These are phyloP conservation scores for Seira ritae DNA, from an alignment of 2,888 invertebrate species.

Conservation along the genomic window DNA sequence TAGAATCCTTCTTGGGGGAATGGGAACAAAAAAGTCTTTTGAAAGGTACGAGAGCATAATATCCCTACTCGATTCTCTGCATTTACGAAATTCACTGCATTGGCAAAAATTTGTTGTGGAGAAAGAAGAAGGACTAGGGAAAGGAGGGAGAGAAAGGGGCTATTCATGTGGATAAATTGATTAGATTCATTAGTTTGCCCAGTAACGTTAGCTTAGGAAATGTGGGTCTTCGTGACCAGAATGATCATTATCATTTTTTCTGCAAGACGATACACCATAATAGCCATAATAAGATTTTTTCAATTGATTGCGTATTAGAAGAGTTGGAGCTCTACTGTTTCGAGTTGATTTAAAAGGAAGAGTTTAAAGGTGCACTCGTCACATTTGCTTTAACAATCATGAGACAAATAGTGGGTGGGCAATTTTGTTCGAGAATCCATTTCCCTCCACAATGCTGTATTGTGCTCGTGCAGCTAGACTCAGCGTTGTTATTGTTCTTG, in stretches of 20 bases:
- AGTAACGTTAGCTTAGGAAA: constrained; percentile 13
- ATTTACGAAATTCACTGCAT: not conserved
- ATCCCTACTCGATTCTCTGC: not conserved
- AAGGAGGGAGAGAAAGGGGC: not conserved
- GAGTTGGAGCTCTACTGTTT: not conserved
- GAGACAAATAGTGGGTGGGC: too few species aligned
- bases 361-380: not conserved
- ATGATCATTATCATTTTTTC: not conserved
- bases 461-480: not conserved
- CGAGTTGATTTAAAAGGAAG: not conserved
- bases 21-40: not conserved
- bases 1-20: too few species aligned
- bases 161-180: constrained; percentile 32
- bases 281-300: not conserved
- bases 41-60: not conserved
- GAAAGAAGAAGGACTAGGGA: not conserved
- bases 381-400: too few species aligned
- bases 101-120: not conserved
- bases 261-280: not conserved
- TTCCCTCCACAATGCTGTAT: too few species aligned
- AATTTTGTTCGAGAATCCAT: too few species aligned
- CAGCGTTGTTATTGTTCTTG: not conserved
- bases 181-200: constrained; percentile 33
- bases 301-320: not conserved
- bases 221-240: constrained; percentile 8